A percentile compares a stretch with the other conserved stretches of the same genome.
phyloP scores from a whole-genome alignment of 2,113 vertebrate genomes.

The Apaloderma vittatum region DNA sequence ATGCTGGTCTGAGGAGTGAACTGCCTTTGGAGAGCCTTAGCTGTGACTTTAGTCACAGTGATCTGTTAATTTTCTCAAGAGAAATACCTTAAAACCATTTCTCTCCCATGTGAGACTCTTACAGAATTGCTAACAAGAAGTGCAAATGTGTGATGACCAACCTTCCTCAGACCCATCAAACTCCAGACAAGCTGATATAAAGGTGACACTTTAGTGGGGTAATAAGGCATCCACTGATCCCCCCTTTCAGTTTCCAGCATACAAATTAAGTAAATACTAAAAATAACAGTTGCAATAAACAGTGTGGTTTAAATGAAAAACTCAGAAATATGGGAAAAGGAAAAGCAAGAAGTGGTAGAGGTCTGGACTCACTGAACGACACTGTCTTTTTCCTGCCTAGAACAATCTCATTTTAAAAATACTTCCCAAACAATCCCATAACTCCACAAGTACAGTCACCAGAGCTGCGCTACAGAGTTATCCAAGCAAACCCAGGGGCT shows the following conservation, averaged over 20 bases:
- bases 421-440: not conserved
- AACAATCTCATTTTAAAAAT: not conserved
- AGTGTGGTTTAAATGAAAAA: not conserved
- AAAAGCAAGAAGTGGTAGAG: not conserved
- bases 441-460: not conserved
- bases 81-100: not conserved
- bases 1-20: not conserved
- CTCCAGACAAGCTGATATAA: not conserved
- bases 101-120: not conserved
- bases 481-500: not conserved
- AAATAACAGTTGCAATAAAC: not conserved
- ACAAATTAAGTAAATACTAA: not conserved
- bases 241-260: not conserved
- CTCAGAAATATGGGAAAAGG: not conserved
- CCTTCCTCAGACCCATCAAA: not conserved
- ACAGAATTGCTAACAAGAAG: not conserved
- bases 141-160: not conserved
- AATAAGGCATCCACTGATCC: not conserved
- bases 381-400: not conserved
- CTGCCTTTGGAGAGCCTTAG: rapidly evolving
- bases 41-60: not conserved
- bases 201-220: not conserved
- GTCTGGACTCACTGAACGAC: not conserved
- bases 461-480: not conserved
- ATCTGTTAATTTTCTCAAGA: not conserved